Conservation (phyloP, 2,888 invertebrate species). For the Nomada ferruginata region DNA sequence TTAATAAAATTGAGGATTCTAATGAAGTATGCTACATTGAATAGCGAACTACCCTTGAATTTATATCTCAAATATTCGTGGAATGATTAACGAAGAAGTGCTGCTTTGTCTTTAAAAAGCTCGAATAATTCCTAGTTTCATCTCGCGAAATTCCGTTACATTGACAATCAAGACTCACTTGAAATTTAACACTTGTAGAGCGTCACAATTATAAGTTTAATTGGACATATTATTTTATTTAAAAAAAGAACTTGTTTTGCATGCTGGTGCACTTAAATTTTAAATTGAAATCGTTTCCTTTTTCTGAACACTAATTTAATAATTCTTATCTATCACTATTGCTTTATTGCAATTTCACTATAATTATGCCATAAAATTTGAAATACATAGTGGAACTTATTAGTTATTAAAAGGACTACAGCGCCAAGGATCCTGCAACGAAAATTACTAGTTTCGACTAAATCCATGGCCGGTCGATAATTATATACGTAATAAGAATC, state of each 20-base stretch:
- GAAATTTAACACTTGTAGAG: conserved; percentile 18
- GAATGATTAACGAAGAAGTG: conserved; percentile 45
- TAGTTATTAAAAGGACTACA: background rate
- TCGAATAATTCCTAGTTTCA: conserved; percentile 25
- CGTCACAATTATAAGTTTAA: conserved; percentile 18
- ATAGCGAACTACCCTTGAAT: conserved; percentile 43
- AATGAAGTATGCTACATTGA: conserved; percentile 50
- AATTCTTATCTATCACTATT: background rate
- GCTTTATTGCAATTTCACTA: background rate
- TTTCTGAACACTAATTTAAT: background rate
- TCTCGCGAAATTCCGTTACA: background rate
- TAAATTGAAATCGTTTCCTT: background rate
- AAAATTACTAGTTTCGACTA: conserved; percentile 9
- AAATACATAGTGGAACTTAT: background rate
- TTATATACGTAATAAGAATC: background rate
- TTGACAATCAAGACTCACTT: conserved; percentile 25
- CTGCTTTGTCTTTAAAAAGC: conserved; percentile 29
- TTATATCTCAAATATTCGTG: conserved; percentile 29
- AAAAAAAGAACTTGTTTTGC: too few relatives aligned
- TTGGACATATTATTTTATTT: conserved; percentile 30
- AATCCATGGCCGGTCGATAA: background rate
- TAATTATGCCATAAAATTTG: conserved; percentile 2
- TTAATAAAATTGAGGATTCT: conserved; percentile 56
- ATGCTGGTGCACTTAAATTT: too few relatives aligned
- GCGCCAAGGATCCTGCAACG: background rate